Conservation (phyloP, 2,797 vertebrate genomes). For the Clarias fuscus region DNA sequence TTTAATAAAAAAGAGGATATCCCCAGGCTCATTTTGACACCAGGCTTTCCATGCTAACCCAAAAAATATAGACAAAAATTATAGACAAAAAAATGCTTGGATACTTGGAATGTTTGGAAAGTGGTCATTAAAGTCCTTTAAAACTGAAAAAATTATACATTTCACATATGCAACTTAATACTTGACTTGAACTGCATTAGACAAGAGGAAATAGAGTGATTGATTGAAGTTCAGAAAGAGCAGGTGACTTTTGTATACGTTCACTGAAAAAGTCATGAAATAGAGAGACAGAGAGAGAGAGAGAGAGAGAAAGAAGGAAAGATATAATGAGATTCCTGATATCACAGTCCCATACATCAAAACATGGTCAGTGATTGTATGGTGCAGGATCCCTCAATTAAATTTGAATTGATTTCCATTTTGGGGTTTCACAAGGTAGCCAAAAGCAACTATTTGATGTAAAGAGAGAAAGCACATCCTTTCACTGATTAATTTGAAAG, state of each 20-base stretch:
- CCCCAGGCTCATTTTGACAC: too few relatives aligned
- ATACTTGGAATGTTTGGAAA: too few relatives aligned
- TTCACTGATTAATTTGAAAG: constrained; percentile 55
- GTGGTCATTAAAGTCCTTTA: too few relatives aligned
- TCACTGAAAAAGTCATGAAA: constrained; percentile 71
- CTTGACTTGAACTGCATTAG: neutral
- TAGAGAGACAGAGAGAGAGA: neutral
- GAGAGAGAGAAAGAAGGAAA: constrained; percentile 27
- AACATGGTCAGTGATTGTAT: constrained; percentile 44
- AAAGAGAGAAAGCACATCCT: constrained; percentile 35
- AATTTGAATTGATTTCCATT: constrained; percentile 40
- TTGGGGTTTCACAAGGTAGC: constrained; percentile 26
- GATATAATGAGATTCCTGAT: constrained; percentile 45
- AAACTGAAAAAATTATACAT: too few relatives aligned
- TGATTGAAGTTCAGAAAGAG: neutral
- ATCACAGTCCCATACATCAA: constrained; percentile 44
- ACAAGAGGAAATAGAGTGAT: neutral
- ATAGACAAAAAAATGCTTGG: too few relatives aligned
- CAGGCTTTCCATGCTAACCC: too few relatives aligned
- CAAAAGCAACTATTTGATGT: constrained; percentile 39
- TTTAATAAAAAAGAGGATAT: too few relatives aligned
- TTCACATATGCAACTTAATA: too few relatives aligned
- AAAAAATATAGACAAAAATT: too few relatives aligned
- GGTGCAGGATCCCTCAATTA: constrained; percentile 41
- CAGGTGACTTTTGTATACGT: constrained; percentile 53